Conservation (phyloP, 2,888 invertebrate species). For the Latrodectus elegans region DNA sequence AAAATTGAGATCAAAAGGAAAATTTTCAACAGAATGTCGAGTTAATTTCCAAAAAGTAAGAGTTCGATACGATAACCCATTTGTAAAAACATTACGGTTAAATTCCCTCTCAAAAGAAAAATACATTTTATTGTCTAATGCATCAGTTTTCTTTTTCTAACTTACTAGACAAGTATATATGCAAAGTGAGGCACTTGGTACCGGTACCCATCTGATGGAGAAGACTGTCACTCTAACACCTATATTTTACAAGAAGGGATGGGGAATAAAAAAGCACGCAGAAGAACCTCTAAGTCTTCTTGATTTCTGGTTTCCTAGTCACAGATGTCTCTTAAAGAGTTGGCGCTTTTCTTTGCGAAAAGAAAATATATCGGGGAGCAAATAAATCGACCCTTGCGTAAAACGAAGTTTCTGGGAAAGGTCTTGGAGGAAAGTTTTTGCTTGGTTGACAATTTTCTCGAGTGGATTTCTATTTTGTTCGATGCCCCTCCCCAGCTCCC, state of each 20-base stretch:
- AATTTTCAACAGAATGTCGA: no score
- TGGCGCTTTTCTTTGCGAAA: slow-evolving; percentile 27
- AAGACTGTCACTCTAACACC: slow-evolving; percentile 4
- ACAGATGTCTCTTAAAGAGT: slow-evolving; percentile 47
- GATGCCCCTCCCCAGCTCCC: slow-evolving; percentile 20
- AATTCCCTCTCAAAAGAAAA: no score
- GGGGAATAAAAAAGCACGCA: not conserved
- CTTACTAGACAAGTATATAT: not conserved
- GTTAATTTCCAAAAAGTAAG: no score
- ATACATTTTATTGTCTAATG: no score
- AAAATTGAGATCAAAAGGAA: no score
- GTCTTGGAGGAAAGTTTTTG: slow-evolving; percentile 24
- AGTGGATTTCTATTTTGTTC: slow-evolving; percentile 44
- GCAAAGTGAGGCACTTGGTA: slow-evolving; percentile 32
- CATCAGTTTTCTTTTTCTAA: no score
- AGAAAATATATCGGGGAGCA: slow-evolving; percentile 46
- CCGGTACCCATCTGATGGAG: slow-evolving; percentile 5
- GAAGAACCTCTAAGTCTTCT: not conserved
- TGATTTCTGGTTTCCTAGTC: slow-evolving; percentile 32
- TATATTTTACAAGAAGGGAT: slow-evolving; percentile 22
- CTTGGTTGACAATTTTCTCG: slow-evolving; percentile 50
- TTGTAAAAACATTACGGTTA: no score
- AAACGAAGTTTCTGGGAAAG: slow-evolving; percentile 16
- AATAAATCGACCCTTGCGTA: slow-evolving; percentile 48
- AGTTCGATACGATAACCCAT: no score